Percentiles rank a stretch among this genome's conserved stretches.
Evolutionary conservation across 2,113 vertebrate genomes (phyloP).

Genomic region (Pantherophis guttatus): DNA sequence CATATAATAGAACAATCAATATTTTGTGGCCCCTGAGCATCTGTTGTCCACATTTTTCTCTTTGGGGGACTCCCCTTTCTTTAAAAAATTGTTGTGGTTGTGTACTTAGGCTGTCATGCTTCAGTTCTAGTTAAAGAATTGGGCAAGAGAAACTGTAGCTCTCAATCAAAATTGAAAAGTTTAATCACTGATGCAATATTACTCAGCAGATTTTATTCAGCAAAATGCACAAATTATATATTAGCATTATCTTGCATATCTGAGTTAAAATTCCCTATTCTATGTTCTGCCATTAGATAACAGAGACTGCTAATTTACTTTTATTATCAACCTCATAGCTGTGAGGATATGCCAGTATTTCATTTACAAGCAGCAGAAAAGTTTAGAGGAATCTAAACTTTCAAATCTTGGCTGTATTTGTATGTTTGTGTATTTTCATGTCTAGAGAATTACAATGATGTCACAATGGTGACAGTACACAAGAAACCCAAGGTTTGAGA

Average conservation of each 20-base stretch:
- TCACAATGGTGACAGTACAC: constrained; percentile 2
- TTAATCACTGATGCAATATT: background rate
- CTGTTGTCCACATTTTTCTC: background rate
- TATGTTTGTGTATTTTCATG: background rate
- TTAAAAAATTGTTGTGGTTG: background rate
- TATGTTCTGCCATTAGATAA: background rate
- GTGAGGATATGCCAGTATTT: background rate
- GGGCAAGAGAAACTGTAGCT: background rate
- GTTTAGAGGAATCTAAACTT: background rate
- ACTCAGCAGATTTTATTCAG: background rate
- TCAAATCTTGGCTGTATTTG: background rate
- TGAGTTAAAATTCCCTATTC: background rate
- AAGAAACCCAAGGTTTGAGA: background rate
- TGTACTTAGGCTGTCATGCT: background rate
- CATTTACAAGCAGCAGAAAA: constrained; percentile 12
- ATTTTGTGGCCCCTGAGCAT: background rate
- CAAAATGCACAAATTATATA: background rate
- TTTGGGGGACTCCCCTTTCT: background rate
- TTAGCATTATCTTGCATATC: background rate
- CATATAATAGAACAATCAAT: background rate
- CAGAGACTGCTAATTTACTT: background rate
- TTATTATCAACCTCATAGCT: background rate
- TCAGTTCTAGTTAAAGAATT: background rate
- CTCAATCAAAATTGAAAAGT: background rate
- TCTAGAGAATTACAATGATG: background rate